phyloP scores from a whole-genome alignment of 1,140 invertebrate genomes.

The Hyposmocoma kahamanoa region DNA sequence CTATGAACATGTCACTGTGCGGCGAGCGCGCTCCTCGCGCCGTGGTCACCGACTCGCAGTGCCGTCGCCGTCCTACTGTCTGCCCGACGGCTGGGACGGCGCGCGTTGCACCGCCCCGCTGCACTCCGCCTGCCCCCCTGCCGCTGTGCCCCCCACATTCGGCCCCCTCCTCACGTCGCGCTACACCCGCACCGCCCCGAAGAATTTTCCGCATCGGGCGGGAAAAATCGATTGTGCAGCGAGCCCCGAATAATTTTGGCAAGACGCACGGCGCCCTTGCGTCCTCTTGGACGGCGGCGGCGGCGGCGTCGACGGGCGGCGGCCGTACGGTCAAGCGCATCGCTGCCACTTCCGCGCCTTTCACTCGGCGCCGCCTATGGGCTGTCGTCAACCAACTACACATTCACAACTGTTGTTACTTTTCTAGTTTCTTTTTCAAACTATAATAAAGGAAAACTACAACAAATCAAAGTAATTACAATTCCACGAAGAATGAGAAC shows the following conservation, averaged over 20 bases:
- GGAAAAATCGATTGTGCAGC: constrained; percentile 70
- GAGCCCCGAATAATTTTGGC: constrained; percentile 68
- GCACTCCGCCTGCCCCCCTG: constrained; percentile 58
- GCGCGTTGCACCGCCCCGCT: constrained; percentile 67
- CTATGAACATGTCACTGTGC: constrained; percentile 60
- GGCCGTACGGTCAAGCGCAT: constrained; percentile 45
- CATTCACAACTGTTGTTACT: too few species aligned
- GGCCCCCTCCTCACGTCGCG: constrained; percentile 33
- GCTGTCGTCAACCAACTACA: not conserved
- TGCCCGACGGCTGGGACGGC: constrained; percentile 56
- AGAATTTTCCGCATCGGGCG: constrained; percentile 69
- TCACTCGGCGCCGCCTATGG: constrained; percentile 21
- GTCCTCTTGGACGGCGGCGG: constrained; percentile 28
- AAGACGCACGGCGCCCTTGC: constrained; percentile 69
- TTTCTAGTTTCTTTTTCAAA: too few species aligned
- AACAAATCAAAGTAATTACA: too few species aligned
- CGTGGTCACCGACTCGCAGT: constrained; percentile 65
- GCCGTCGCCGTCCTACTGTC: constrained; percentile 69
- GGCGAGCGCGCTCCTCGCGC: constrained; percentile 61
- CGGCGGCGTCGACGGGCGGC: constrained; percentile 17
- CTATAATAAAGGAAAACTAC: too few species aligned
- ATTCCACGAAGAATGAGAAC: too few species aligned
- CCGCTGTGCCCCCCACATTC: constrained; percentile 32
- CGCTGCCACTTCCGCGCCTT: constrained; percentile 16
- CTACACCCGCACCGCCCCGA: constrained; percentile 57